Evolutionary conservation across 2,888 invertebrate species (phyloP), one percentile per base, ranked within the genome.

Genomic region (Lasioglossum villosulum): DNA sequence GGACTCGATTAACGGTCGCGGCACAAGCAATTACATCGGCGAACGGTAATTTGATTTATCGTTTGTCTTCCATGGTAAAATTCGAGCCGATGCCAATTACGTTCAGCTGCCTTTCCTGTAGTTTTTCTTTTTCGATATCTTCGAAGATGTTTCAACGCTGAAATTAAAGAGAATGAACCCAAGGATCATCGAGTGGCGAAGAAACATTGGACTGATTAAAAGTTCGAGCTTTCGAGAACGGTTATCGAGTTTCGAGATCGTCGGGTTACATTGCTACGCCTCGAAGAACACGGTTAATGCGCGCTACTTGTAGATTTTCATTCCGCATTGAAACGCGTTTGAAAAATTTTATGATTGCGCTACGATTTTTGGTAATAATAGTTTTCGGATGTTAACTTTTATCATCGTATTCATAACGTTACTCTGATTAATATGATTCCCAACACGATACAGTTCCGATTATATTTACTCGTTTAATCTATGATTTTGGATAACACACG

Each of bases 171-270:
- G 52, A 52, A 52, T 10, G 23, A 52, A 23, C n/a, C 2, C 6
- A 19, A 8, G 8, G 19, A 4, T 34, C 6, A 8, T 66, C 66
- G 66, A 34, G 68, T 3, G 42, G 8, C 6, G 19, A 23, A 5
- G 63, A 56, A 70, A 73, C 27, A 39, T 76, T 70, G 23, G n/a
- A 34, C 14, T 75, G 80, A 88, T 88, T 82, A 84, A 81, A 88
- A 85, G 66, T 87, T 23, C 39, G 42, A 77, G 63, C 72, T 74
- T 78, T 66, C 71, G 70, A 75, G 75, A 80, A n/a, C 14, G 72
- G 42, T 82, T 80, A 84, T 85, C 78, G 71, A 80, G 76, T 87
- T 83, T 78, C 80, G 45, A 27, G 68, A 56, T 71, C 70, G 77
- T 27, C 48, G 59, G 2, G 71, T 70, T 71, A 83, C 83, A 42